Percentiles rank a stretch among this genome's conserved stretches.
phyloP scores from a whole-genome alignment of 2,888 invertebrate species.

The Lagria hirta region DNA sequence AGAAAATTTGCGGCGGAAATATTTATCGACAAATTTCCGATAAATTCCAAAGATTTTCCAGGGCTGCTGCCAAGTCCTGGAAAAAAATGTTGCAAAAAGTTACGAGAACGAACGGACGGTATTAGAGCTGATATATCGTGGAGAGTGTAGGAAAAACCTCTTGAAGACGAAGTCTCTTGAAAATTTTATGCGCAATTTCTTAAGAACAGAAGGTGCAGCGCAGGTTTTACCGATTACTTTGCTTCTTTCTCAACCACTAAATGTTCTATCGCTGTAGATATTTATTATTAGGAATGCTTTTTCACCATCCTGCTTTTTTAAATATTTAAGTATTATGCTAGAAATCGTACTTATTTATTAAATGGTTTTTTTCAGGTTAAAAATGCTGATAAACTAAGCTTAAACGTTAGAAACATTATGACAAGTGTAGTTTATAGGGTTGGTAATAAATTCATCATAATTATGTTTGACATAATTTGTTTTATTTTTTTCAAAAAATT shows the following conservation, averaged over 20 bases:
- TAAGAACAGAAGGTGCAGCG: constrained; percentile 28
- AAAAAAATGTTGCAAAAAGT: constrained; percentile 29
- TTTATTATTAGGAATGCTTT: constrained; percentile 21
- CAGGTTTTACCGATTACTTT: constrained; percentile 28
- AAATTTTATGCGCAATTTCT: constrained; percentile 29
- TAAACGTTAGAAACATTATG: too few species aligned
- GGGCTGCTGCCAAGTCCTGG: constrained; percentile 23
- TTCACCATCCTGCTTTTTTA: constrained; percentile 23
- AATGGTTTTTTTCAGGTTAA: too few species aligned
- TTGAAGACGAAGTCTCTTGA: constrained; percentile 25
- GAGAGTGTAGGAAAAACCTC: constrained; percentile 26
- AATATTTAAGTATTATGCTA: constrained; percentile 21
- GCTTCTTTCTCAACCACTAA: constrained; percentile 24
- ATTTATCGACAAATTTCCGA: constrained; percentile 33
- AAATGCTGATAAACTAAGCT: too few species aligned
- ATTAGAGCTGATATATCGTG: constrained; percentile 34
- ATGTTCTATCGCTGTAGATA: constrained; percentile 23
- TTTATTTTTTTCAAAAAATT: background rate
- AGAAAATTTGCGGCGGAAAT: too few species aligned
- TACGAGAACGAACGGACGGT: constrained; percentile 31
- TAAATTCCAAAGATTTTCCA: constrained; percentile 29
- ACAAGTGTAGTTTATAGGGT: too few species aligned
- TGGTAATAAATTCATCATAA: background rate
- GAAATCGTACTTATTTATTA: too few species aligned
- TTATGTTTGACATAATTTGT: background rate